Evolutionary conservation across 2,113 vertebrate species (phyloP).

Genomic region (Thalassoma bifasciatum): DNA sequence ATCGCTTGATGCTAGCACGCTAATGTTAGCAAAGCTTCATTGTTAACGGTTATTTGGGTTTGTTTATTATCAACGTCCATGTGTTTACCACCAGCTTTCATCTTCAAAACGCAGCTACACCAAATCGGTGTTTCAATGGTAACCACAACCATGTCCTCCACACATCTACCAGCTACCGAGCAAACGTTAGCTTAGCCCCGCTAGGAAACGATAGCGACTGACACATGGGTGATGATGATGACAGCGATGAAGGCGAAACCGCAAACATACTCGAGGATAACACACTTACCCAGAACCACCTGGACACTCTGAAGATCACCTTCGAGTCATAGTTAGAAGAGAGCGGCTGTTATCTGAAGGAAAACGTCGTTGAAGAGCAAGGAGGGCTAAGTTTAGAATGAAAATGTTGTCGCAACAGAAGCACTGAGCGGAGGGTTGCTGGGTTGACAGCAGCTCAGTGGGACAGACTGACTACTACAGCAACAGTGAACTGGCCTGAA

Average conservation of each 20-base stretch:
- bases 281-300: constrained; percentile 85
- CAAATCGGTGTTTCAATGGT: not conserved
- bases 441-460: constrained; percentile 77
- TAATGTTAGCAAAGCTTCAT: constrained; percentile 58
- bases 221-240: constrained; percentile 77
- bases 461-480: constrained; percentile 60
- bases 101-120: not conserved
- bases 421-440: constrained; percentile 6
- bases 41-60: constrained; percentile 18
- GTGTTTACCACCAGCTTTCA: not conserved
- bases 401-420: constrained; percentile 41
- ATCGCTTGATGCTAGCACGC: constrained; percentile 52
- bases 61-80: not conserved
- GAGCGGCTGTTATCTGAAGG: constrained; percentile 63
- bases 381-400: constrained; percentile 4
- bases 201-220: constrained; percentile 33
- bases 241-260: constrained; percentile 50
- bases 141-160: not conserved
- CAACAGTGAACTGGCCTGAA: constrained; percentile 75
- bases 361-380: constrained; percentile 55
- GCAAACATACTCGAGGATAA: constrained; percentile 7
- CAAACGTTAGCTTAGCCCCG: constrained; percentile 49
- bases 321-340: constrained; percentile 79
- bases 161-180: constrained; percentile 3
- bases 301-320: constrained; percentile 83